Evolutionary conservation across 1,140 invertebrate species (phyloP), one percentile per base, ranked within the genome.

Genomic region (Ptiloglossa arizonensis): DNA sequence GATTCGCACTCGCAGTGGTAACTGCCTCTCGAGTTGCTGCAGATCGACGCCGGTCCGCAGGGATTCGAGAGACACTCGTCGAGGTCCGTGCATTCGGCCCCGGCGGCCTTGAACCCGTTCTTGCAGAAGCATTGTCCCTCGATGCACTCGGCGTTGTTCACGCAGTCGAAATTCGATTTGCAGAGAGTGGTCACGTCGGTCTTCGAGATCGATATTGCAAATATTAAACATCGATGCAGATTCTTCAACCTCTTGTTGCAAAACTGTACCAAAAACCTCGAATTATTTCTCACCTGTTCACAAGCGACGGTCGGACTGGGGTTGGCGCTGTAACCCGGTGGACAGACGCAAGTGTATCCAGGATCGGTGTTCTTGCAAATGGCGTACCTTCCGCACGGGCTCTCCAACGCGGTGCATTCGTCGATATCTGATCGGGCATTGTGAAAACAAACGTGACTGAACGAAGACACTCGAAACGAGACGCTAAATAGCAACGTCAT

Each of bases 121-220:
- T 96, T 95, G 87, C 98, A 99, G 91, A 97, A 97, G 91, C 98
- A 99, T 88, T 97, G 97, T 66, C 95, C 95, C 86, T 97, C 96
- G 48, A 97, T 94, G 87, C 97, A 98, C 90, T 97, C 96, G 0
- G 97, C 97, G 90, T 98, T 98, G 89, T 97, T 98, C 22, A 97
- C 97, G 88, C 97, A 98, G 87, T 98, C 97, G 86, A 97, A 98
- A 86, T 98, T 97, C 5, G 95, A 95, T 93, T 95, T 95, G 87
- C 97, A 98, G n/a, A 96, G 91, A 11, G 96, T 96, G 67, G 95
- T 96, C 5, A 98, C 97, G 83, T 97, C 96, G 52, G 96, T 94
- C 96, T 96, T 84, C 92, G 92, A 89, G 79, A 8, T 24, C 2
- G 2, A 9, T 24, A 24, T 24, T 3, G 22, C 0, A 52, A 52